phyloP scores from a whole-genome alignment of 2,797 vertebrate genomes.

The Helicolenus hilgendorfi region DNA sequence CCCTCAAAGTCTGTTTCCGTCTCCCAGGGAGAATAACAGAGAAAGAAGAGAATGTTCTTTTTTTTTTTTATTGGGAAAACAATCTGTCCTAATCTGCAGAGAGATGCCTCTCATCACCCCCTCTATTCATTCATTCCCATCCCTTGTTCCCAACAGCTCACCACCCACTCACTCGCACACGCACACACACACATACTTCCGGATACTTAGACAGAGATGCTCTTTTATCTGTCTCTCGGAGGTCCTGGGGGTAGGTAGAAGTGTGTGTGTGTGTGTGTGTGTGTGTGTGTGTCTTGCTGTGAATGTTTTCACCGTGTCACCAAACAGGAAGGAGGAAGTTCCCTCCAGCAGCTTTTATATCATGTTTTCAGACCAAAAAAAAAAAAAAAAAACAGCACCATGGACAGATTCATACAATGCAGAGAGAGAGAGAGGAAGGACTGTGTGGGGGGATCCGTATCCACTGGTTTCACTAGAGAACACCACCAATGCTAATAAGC shows the following conservation, averaged over 20 bases:
- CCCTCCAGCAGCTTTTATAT: slow-evolving; percentile 64
- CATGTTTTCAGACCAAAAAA: slow-evolving; percentile 18
- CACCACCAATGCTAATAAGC: slow-evolving; percentile 11
- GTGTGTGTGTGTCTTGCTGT: slow-evolving; percentile 44
- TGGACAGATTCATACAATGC: slow-evolving; percentile 34
- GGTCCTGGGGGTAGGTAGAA: slow-evolving; percentile 46
- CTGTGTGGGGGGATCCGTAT: neutral
- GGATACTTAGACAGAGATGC: slow-evolving; percentile 71
- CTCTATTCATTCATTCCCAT: slow-evolving; percentile 62
- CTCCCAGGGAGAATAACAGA: slow-evolving; percentile 47
- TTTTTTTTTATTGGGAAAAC: slow-evolving; percentile 69
- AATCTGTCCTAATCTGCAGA: slow-evolving; percentile 77
- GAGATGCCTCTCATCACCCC: slow-evolving; percentile 66
- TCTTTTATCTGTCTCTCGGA: slow-evolving; percentile 66
- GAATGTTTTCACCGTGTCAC: slow-evolving; percentile 70
- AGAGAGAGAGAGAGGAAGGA: neutral
- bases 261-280: slow-evolving; percentile 12
- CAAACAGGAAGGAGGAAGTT: slow-evolving; percentile 79
- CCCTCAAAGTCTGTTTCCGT: slow-evolving; percentile 44
- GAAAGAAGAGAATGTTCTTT: slow-evolving; percentile 62
- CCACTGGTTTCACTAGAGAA: slow-evolving; percentile 17
- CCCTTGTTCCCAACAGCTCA: slow-evolving; percentile 57
- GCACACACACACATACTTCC: slow-evolving; percentile 20
- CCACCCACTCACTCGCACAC: slow-evolving; percentile 48
- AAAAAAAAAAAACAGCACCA: slow-evolving; percentile 28